A percentile compares a stretch with the other conserved stretches of the same genome.
Evolutionary conservation across 2,797 vertebrate genomes (phyloP).

Genomic region (Rhinichthys osculus): DNA sequence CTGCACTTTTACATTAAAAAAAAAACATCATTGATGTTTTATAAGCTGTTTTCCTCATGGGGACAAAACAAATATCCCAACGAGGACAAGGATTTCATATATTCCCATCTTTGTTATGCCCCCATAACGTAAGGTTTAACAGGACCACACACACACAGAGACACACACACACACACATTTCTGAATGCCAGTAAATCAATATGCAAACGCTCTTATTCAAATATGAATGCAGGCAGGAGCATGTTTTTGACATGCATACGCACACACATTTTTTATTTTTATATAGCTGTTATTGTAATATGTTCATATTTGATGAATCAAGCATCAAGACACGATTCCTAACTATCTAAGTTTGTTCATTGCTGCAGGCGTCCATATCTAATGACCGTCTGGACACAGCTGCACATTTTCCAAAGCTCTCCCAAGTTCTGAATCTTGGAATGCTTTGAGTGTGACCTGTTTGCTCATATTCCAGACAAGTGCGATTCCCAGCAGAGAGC

Average conservation of each 20-base stretch:
- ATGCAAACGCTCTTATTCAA: constrained; percentile 30
- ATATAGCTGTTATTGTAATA: neutral
- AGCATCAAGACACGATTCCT: neutral
- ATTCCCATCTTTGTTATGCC: neutral
- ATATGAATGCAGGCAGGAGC: constrained; percentile 2
- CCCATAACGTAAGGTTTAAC: neutral
- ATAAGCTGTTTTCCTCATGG: neutral
- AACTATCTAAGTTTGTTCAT: constrained; percentile 2
- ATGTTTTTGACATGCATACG: neutral
- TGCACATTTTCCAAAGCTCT: constrained; percentile 45
- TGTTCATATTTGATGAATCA: neutral
- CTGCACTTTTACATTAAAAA: neutral
- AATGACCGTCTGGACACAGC: constrained; percentile 40
- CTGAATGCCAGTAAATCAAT: neutral
- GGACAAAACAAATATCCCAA: neutral
- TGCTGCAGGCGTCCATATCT: constrained; percentile 29
- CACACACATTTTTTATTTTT: neutral
- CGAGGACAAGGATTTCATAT: neutral
- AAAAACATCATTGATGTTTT: neutral
- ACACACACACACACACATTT: constrained; percentile 28
- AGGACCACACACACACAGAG: constrained; percentile 24
- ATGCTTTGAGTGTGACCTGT: constrained; percentile 58
- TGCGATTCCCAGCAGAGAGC: constrained; percentile 48
- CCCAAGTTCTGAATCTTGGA: constrained; percentile 47
- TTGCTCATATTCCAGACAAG: constrained; percentile 50